phyloP scores from a whole-genome alignment of 1,140 invertebrate genomes.

The Ips nitidus region DNA sequence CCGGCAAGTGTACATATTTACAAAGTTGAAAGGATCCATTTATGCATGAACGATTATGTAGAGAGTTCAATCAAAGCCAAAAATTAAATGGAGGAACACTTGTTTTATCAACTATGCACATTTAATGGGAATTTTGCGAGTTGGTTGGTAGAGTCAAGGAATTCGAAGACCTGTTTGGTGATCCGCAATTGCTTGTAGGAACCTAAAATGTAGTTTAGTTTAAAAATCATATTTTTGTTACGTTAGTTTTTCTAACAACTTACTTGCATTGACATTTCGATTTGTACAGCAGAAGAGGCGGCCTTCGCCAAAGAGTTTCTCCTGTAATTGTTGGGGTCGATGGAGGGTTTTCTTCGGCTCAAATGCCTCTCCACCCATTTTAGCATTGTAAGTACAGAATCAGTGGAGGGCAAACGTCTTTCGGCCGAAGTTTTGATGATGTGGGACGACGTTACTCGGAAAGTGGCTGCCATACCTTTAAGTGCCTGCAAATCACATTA shows the following conservation, averaged over 20 bases:
- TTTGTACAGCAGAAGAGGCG: conserved; percentile 35
- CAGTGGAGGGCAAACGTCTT: conserved; percentile 79
- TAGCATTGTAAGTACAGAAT: conserved; percentile 84
- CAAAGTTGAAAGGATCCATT: no score
- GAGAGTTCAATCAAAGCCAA: no score
- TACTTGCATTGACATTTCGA: conserved; percentile 40
- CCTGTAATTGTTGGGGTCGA: conserved; percentile 36
- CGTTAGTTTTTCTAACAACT: background rate
- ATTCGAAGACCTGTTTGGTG: background rate
- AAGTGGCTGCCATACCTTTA: conserved; percentile 89
- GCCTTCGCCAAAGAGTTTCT: conserved; percentile 38
- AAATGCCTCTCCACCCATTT: conserved; percentile 83
- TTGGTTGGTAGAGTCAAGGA: conserved; percentile 11
- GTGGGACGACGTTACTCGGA: conserved; percentile 80
- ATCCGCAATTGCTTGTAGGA: conserved; percentile 7
- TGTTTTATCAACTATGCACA: background rate
- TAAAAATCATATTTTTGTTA: background rate
- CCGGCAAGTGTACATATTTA: no score
- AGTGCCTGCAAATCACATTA: conserved; percentile 61
- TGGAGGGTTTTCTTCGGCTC: conserved; percentile 67
- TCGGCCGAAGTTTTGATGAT: conserved; percentile 86
- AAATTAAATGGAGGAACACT: no score
- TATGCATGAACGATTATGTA: no score
- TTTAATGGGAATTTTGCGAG: conserved; percentile 30
- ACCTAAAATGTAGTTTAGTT: conserved; percentile 1